Conservation (phyloP, 2,888 invertebrate species). For the Spilosoma lubricipeda region DNA sequence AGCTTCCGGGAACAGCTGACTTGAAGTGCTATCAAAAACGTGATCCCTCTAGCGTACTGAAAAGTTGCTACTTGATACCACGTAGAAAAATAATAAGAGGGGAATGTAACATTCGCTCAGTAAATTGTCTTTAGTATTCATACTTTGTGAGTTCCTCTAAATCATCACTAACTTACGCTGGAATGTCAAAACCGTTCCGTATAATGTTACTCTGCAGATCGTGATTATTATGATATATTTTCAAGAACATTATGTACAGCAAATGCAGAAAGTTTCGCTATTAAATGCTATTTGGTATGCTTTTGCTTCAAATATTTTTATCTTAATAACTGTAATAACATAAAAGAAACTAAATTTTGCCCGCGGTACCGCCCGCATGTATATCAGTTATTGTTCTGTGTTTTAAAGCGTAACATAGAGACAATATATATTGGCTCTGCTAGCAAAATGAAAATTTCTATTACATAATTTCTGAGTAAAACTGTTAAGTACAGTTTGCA, state of each 20-base stretch:
- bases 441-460: not conserved
- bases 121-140: conserved; percentile 29
- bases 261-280: conserved; percentile 57
- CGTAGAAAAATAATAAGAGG: not conserved
- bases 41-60: conserved; percentile 55
- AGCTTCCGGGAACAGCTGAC: conserved; percentile 71
- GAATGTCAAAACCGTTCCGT: conserved; percentile 33
- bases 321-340: not conserved
- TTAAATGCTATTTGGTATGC: conserved; percentile 48
- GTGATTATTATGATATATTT: conserved; percentile 45
- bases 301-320: conserved; percentile 36
- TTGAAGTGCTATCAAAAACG: conserved; percentile 62
- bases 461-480: not conserved
- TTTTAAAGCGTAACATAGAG: too few relatives aligned
- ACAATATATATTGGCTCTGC: not conserved
- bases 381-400: too few relatives aligned
- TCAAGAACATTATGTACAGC: conserved; percentile 42
- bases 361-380: too few relatives aligned
- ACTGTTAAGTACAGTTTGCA: too few relatives aligned
- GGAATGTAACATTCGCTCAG: conserved; percentile 2
- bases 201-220: conserved; percentile 43
- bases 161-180: conserved; percentile 30
- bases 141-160: conserved; percentile 23
- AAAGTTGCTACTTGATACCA: conserved; percentile 32
- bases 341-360: not conserved